Base-by-base conservation (phyloP, 2,113 vertebrate genomes). In the Rhinolophus sinicus region DNA sequence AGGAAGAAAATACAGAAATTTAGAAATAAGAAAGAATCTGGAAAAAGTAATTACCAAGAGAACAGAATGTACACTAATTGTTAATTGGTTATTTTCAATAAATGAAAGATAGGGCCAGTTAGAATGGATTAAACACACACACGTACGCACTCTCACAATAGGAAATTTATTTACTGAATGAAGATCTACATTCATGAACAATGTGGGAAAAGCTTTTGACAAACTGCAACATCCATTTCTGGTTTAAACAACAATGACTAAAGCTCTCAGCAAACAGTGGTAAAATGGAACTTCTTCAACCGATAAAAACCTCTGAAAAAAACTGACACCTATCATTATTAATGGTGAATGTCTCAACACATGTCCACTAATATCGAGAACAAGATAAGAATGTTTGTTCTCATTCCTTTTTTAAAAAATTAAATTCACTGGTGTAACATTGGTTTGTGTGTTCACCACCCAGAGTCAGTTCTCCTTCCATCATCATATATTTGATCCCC, bases 1-100 rank as follows among this genome's bases (percentile, higher is more conserved):
- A 12, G 28, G 40, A 73, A 60, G 6, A 22, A 88, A 72, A 35
- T 65, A 40, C 4, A 85, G 40, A 88, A 82, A 90, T 78, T 38
- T 69, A 54, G 40, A 94, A 94, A 83, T 78, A 80, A 26, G 6
- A 90, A 96, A 90, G 44, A 60, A 28, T 73, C 19, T 40, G 65
- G 28, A 33, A 93, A 72, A 86, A 85, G 72, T 35, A 90, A 78
- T 64, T 64, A 69, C 21, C 69, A 40, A 88, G 7, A 85, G 28
- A 73, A 81, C 38, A 38, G 44, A 92, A 50, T 47, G 33, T 56
- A 30, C 8, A 82, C 35, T 95, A 65, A 81, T 58, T 67, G 21
- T 88, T 58, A 75, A 75, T 47, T n/a, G 24, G n/a, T 75, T 92
- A 88, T 67, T 87, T 47, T 76, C 67, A 82, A 35, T 76, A 75